Conservation (phyloP, 2,888 invertebrate species). For the Papilio protenor region DNA sequence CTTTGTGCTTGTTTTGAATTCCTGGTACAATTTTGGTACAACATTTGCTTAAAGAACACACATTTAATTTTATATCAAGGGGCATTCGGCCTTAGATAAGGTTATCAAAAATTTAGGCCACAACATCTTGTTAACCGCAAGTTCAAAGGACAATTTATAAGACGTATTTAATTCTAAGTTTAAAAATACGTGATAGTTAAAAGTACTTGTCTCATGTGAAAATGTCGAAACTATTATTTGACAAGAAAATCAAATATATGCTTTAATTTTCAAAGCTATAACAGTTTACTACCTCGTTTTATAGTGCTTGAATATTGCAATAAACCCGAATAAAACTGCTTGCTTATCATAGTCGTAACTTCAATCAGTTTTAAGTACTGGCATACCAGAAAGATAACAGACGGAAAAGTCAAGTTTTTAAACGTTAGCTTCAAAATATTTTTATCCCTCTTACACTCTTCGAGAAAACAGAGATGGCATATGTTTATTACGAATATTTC, state of each 20-base stretch:
- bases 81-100: slow-evolving; percentile 46
- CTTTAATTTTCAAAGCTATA: not conserved
- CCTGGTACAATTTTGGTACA: not conserved
- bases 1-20: too few species aligned
- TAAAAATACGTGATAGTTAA: not conserved
- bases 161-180: not conserved
- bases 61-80: slow-evolving; percentile 44
- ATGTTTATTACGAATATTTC: too few species aligned
- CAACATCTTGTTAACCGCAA: slow-evolving; percentile 4
- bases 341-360: slow-evolving; percentile 13
- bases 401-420: too few species aligned
- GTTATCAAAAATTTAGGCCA: slow-evolving; percentile 36
- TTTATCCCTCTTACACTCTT: too few species aligned
- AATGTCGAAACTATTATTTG: too few species aligned
- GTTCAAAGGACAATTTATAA: not conserved
- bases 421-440: too few species aligned
- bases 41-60: not conserved
- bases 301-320: slow-evolving; percentile 2
- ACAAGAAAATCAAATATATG: not conserved
- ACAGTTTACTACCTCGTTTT: not conserved
- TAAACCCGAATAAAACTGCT: slow-evolving; percentile 13
- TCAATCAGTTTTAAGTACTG: not conserved
- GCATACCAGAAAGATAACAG: too few species aligned
- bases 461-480: too few species aligned
- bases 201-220: not conserved